Base-by-base conservation (phyloP, 2,888 invertebrate species). In the Ormia ochracea region DNA sequence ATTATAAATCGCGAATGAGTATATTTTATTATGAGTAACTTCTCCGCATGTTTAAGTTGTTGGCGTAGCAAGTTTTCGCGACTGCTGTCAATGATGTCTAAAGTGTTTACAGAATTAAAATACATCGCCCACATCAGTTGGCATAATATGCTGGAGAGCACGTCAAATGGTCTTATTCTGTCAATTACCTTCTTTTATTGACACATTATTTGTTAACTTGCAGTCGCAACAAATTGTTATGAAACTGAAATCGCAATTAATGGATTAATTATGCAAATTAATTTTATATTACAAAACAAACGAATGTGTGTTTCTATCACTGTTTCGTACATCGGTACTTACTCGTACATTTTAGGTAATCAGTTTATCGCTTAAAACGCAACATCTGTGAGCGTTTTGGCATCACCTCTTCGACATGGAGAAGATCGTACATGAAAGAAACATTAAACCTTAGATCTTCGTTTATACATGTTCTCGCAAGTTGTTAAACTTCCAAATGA, bases 81-180 rank as follows among this genome's bases (percentile, higher is more conserved):
- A 14, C 45, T 31, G 63, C 43, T 73, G 38, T 14, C 33, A 54
- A 10, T 54, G 50, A 4, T 45, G 75, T 58, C 59, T 36, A 17
- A 50, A 36, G 31, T 41, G 31, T 50, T 17, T 41, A 28, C 21
- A 52, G 17, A 14, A 48, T n/a, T n/a, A 52, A 45, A 58, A 52
- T 26, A 31, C 74, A 73, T 70, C 74, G 59, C 78, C 78, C 52
- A 79, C 78, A 74, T 28, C 17, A 33, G 19, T 28, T 50, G 58
- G n/a, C 59, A 54, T 43, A 61, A 33, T 61, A 21, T 31, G 58
- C 58, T 59, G 43, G 41, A 63, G 56, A 45, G 45, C 31, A 63
- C 45, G 36, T 50, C 63, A 54, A 78, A 72, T 72, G 59, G 43
- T 78, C 59, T 61, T 43, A 66, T 72, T 66, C 66, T 61, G 45